Percentiles rank a stretch among this genome's conserved stretches.
These are phyloP conservation scores for Coelopa frigida DNA, from an alignment of 1,140 invertebrate genomes.

Conservation along the genomic window DNA sequence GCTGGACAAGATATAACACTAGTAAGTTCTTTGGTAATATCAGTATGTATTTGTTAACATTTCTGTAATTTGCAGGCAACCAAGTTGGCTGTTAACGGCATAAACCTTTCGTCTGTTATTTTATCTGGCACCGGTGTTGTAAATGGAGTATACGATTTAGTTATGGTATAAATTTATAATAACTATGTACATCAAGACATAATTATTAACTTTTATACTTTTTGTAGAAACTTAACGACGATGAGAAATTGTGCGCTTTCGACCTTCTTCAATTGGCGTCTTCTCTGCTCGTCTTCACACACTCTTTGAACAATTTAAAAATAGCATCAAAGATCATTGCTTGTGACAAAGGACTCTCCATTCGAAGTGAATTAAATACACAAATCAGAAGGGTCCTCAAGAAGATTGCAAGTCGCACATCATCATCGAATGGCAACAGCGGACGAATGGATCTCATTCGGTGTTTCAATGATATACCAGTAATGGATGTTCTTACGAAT, in stretches of 20 bases:
- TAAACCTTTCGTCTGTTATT: conserved; percentile 28
- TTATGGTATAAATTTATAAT: conserved; percentile 16
- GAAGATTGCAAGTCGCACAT: conserved; percentile 4
- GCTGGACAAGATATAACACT: conserved; percentile 24
- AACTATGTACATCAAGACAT: neutral
- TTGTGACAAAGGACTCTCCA: conserved; percentile 18
- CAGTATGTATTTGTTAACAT: no score
- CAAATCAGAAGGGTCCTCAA: conserved; percentile 16
- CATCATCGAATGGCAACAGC: conserved; percentile 2
- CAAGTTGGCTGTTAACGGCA: conserved; percentile 22
- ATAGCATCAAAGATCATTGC: conserved; percentile 24
- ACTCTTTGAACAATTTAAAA: conserved; percentile 33
- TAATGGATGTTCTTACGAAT: conserved; percentile 24
- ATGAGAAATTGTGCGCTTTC: conserved; percentile 19
- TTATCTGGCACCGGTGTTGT: conserved; percentile 28
- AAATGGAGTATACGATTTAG: conserved; percentile 30
- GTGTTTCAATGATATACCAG: conserved; percentile 33
- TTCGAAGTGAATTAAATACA: conserved; percentile 18
- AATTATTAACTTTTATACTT: neutral
- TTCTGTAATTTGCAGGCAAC: neutral
- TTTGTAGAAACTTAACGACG: conserved; percentile 24
- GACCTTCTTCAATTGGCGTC: conserved; percentile 31
- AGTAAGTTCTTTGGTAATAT: conserved; percentile 17
- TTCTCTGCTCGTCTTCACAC: conserved; percentile 31
- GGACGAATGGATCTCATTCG: conserved; percentile 31